Evolutionary conservation across 2,113 vertebrate genomes (phyloP).

Genomic region (Tetraodon nigroviridis): DNA sequence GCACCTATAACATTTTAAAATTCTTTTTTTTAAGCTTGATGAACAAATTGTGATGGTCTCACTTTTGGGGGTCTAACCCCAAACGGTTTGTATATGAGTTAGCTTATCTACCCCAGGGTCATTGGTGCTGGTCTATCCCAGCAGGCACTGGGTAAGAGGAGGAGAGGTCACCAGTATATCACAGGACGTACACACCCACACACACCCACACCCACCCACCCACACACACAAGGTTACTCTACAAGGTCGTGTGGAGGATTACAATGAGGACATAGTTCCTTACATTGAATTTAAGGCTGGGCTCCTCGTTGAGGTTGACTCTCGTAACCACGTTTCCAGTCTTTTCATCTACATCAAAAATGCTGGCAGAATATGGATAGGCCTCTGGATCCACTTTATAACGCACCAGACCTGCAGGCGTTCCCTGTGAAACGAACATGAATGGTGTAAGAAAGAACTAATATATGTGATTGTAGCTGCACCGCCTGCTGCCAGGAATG

Average conservation of each 20-base stretch:
- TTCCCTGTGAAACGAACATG: conserved; percentile 71
- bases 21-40: too few relatives aligned
- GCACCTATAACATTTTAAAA: too few relatives aligned
- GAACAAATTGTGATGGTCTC: too few relatives aligned
- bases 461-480: neutral
- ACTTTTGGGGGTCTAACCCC: too few relatives aligned
- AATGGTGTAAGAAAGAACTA: neutral
- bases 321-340: conserved; percentile 85
- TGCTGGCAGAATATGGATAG: conserved; percentile 87
- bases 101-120: too few relatives aligned
- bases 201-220: neutral
- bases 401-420: conserved; percentile 81
- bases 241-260: neutral
- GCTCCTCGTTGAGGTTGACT: conserved; percentile 96
- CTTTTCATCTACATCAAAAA: conserved; percentile 87
- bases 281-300: conserved; percentile 90
- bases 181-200: neutral
- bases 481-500: neutral
- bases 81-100: too few relatives aligned
- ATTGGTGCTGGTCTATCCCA: too few relatives aligned
- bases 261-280: conserved; percentile 34
- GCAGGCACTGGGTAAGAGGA: too few relatives aligned
- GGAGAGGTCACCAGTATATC: neutral
- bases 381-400: conserved; percentile 84
- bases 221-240: neutral